Conservation (phyloP, 2,797 vertebrate genomes). For the Mus spretus region DNA sequence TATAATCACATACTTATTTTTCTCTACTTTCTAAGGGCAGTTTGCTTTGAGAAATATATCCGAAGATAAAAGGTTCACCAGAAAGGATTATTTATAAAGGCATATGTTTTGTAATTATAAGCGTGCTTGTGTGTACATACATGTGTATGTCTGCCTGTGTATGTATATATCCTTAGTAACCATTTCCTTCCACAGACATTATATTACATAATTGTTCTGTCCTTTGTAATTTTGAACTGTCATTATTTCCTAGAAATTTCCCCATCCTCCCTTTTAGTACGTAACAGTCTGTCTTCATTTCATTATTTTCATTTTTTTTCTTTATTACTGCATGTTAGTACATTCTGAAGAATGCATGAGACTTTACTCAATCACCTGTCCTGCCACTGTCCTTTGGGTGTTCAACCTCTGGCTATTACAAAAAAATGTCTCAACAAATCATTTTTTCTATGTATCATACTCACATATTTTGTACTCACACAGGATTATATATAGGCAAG, state of each 20-base stretch:
- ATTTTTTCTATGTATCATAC: slow-evolving; percentile 68
- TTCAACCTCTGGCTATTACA: slow-evolving; percentile 47
- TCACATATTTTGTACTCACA: slow-evolving; percentile 11
- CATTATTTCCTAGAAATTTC: not conserved
- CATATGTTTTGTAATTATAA: slow-evolving; percentile 31
- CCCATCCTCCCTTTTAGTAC: not conserved
- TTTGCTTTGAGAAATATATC: slow-evolving; percentile 25
- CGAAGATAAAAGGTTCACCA: not conserved
- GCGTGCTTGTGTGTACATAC: not conserved
- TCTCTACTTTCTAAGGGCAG: not conserved
- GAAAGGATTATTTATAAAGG: not conserved
- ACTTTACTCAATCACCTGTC: slow-evolving; percentile 36
- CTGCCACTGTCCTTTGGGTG: not conserved
- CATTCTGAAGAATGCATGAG: slow-evolving; percentile 41
- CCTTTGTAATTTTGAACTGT: slow-evolving; percentile 7
- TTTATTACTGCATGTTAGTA: not conserved
- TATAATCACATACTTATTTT: not conserved
- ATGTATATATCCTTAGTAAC: not conserved
- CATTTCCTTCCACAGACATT: slow-evolving; percentile 1
- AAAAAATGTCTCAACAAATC: slow-evolving; percentile 63
- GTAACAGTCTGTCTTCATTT: not conserved
- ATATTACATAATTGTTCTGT: not conserved
- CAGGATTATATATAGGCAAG: slow-evolving; percentile 3
- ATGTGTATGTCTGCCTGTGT: not conserved
- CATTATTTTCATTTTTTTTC: slow-evolving; percentile 20